Base-by-base conservation (phyloP, 2,888 invertebrate species). In the Parnassius mnemosyne region DNA sequence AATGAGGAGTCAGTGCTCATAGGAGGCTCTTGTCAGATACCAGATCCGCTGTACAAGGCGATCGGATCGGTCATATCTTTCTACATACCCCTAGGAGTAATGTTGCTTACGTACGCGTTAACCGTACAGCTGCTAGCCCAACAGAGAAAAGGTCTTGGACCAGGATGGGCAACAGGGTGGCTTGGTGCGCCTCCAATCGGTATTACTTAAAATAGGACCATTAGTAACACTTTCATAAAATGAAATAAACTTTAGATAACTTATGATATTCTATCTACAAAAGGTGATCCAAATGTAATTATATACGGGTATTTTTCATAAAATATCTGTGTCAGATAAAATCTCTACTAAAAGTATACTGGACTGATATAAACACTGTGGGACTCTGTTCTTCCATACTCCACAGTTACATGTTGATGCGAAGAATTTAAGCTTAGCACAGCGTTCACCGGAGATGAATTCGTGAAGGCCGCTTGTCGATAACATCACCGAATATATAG, bases 31-130 rank as follows among this genome's bases (percentile, higher is more conserved):
- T 97, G 97, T 78, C 96, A 96, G 85, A 96, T 97, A 73, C 97
- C 97, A 1, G 97, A 97, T 81, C 96, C 97, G 0, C 92, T 96
- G 9, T 97, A 96, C 92, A 97, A 97, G 85, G 94, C 97, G 64
- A 97, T 97, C 73, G 99, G 98, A 47, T 98, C 98, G 61, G 96
- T 98, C 75, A 95, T 98, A 73, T 97, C 98, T 72, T 99, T 99
- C 91, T 98, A 98, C 92, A 97, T 99, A 68, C 99, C 99, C 0
- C 92, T 99, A 69, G 93, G 95, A 52, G 98, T 99, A 70, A 99
- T 99, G 98, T 93, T 98, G 78, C 92, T 97, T 65, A 98, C 98
- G n/a, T 99, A 98, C 79, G 96, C 97, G 7, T 92, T 98, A 71
- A 99, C 99, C 0, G 97, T 98, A 16, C 93, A 96, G 63, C 92